Base-by-base conservation (phyloP, 2,888 invertebrate species). In the Sceliomorpha sp. region DNA sequence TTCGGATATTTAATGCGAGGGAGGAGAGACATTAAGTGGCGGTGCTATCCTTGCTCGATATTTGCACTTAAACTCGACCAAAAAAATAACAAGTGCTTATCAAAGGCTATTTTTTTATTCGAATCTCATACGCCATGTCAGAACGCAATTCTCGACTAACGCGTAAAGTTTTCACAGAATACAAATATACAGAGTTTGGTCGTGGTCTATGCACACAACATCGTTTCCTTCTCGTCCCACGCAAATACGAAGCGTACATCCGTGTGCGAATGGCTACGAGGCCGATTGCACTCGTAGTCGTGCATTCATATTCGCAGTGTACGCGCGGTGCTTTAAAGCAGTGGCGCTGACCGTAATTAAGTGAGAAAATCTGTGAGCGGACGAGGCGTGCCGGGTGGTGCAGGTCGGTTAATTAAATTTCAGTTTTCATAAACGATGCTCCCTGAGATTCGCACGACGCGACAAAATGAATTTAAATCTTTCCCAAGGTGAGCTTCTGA, bases 331-430 rank as follows among this genome's bases (percentile, higher is more conserved):
- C 40, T 68, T 62, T 51, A 56, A 62, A 68, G 51, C 45, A 56
- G 34, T 45, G 44, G 44, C 53, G 45, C 53, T 60, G 60, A 32
- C 48, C 53, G 68, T 72, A 64, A 72, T 68, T 60, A 62, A 64
- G 60, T 64, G 60, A 55, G 71, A 63, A 67, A 70, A 59, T 66
- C 64, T 56, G 51, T 45, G 56, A 27, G 42, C 27, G 44, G 48
- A 47, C 31, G 34, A 53, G 45, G 24, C 51, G 39, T 29, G 37
- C 26, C 24, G 26, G 55, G 32, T 40, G 36, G 37, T 9, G 45
- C 44, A 34, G 50, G 48, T 17, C 37, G 44, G 71, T 71, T 76
- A 70, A 76, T 76, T 76, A 73, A 72, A 74, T 74, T 76, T 66
- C 51, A 71, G 68, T 73, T 74, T 63, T 55, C 64, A 58, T 45